Evolutionary conservation across 1,140 invertebrate species (phyloP).

Genomic region (Drosophila tropicalis): DNA sequence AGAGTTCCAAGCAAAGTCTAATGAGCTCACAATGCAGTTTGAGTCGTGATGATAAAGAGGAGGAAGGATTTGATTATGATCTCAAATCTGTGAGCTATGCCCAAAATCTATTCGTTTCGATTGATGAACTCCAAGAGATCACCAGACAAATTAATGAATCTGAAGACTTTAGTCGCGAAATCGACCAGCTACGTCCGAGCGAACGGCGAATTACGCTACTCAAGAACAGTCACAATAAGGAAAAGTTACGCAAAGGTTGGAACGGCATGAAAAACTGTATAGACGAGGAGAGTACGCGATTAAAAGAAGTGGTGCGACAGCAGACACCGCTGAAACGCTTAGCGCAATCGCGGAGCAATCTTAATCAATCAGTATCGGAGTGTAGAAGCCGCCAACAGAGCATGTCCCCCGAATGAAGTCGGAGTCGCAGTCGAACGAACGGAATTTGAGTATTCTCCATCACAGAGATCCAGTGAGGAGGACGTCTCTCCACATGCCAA

Average conservation of each 20-base stretch:
- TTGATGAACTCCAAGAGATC: slow-evolving; percentile 82
- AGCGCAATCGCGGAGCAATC: slow-evolving; percentile 71
- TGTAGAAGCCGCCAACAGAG: slow-evolving; percentile 54
- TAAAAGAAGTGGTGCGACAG: slow-evolving; percentile 84
- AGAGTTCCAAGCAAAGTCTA: slow-evolving; percentile 56
- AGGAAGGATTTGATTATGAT: slow-evolving; percentile 74
- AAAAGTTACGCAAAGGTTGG: slow-evolving; percentile 84
- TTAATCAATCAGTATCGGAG: slow-evolving; percentile 53
- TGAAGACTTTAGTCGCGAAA: slow-evolving; percentile 75
- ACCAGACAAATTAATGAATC: slow-evolving; percentile 79
- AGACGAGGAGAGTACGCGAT: slow-evolving; percentile 83
- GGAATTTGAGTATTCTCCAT: slow-evolving; percentile 55
- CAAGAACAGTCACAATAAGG: slow-evolving; percentile 83
- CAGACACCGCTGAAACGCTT: slow-evolving; percentile 84
- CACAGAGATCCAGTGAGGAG: slow-evolving; percentile 62
- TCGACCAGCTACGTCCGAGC: slow-evolving; percentile 75
- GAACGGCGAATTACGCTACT: slow-evolving; percentile 77
- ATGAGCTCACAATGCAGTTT: slow-evolving; percentile 42
- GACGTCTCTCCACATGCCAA: slow-evolving; percentile 70
- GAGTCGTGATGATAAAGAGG: slow-evolving; percentile 29
- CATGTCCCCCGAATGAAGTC: slow-evolving; percentile 52
- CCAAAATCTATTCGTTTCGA: slow-evolving; percentile 77
- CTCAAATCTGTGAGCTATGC: slow-evolving; percentile 81
- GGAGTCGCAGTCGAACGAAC: slow-evolving; percentile 45
- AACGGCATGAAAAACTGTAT: slow-evolving; percentile 84